Percentiles rank a stretch among this genome's conserved stretches.
Conservation (phyloP, 2,797 vertebrate genomes). For the Varecia variegata region DNA sequence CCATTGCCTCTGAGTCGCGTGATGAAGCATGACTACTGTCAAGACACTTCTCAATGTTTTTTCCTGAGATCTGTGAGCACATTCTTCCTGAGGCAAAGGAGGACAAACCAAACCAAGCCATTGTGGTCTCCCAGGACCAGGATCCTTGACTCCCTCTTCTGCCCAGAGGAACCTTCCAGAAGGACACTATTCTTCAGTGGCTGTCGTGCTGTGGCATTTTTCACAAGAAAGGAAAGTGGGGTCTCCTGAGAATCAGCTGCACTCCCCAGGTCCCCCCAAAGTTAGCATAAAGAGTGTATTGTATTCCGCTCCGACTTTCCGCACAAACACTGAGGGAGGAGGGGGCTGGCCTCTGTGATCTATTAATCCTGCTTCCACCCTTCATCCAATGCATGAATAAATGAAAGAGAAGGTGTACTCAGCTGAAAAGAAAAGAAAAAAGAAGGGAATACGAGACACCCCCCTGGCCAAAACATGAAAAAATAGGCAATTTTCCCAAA, state of each 20-base stretch:
- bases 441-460: conserved; percentile 56
- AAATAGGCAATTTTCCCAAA: conserved; percentile 75
- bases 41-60: not conserved
- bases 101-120: not conserved
- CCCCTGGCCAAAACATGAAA: conserved; percentile 66
- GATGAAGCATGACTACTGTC: not conserved
- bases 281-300: conserved; percentile 28
- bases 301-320: conserved; percentile 17
- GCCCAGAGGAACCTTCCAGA: conserved; percentile 30
- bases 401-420: conserved; percentile 52
- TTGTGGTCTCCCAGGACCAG: not conserved
- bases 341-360: conserved; percentile 39
- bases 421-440: conserved; percentile 47
- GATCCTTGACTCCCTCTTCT: not conserved
- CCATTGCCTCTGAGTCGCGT: not conserved
- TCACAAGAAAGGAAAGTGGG: conserved; percentile 30
- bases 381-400: conserved; percentile 64
- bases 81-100: not conserved
- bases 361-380: conserved; percentile 54
- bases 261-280: not conserved
- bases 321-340: not conserved
- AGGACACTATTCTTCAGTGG: not conserved
- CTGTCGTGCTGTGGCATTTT: conserved; percentile 17
- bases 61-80: not conserved
- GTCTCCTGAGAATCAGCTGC: conserved; percentile 3